Conservation (phyloP, 2,113 vertebrate species). For the Clupea harengus region DNA sequence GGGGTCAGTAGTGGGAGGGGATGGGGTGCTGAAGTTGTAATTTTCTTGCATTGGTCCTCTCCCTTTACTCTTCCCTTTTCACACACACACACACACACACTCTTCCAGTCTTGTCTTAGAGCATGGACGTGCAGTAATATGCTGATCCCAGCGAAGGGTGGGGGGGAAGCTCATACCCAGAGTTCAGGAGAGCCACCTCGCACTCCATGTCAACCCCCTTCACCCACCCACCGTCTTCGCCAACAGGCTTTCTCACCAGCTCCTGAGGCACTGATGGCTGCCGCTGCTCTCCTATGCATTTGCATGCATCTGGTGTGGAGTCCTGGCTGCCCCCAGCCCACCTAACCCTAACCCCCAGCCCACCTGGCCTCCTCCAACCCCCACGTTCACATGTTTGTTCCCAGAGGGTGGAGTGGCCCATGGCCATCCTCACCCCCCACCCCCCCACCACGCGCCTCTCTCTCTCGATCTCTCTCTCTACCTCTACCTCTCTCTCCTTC, state of each 20-base stretch:
- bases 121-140: background rate
- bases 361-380: slow-evolving; percentile 39
- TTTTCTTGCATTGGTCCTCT: slow-evolving; percentile 19
- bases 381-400: slow-evolving; percentile 51
- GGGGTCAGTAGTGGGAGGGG: background rate
- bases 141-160: background rate
- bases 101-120: background rate
- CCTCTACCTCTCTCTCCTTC: background rate
- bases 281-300: slow-evolving; percentile 53
- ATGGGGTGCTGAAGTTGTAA: background rate
- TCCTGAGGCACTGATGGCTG: slow-evolving; percentile 41
- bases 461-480: background rate
- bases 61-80: slow-evolving; percentile 26
- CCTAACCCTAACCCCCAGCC: slow-evolving; percentile 20
- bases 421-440: slow-evolving; percentile 45
- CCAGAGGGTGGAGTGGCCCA: slow-evolving; percentile 39
- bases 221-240: slow-evolving; percentile 26
- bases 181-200: slow-evolving; percentile 1
- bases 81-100: background rate
- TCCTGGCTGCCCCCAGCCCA: slow-evolving; percentile 29
- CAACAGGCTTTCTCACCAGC: background rate
- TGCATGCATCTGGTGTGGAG: slow-evolving; percentile 64
- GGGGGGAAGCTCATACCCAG: background rate
- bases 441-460: background rate
- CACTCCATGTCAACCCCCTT: background rate